These are phyloP conservation scores for Trichonephila inaurata DNA, from an alignment of 1,140 invertebrate species.

Conservation along the genomic window DNA sequence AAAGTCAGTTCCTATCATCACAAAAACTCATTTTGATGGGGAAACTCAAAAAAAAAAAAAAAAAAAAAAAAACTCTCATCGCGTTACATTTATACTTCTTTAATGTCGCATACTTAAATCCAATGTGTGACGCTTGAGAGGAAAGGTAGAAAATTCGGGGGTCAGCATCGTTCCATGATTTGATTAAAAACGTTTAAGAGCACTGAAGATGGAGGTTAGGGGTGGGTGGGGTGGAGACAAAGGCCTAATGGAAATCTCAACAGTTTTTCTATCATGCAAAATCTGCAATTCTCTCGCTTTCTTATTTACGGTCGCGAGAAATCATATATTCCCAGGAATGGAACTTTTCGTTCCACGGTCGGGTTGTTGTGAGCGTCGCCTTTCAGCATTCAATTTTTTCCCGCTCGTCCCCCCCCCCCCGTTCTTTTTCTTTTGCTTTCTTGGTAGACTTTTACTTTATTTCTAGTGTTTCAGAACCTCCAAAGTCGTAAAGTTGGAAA, in stretches of 20 bases:
- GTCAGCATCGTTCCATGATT: background rate
- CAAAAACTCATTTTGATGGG: no score
- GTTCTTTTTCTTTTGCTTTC: background rate
- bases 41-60: no score
- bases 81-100: no score
- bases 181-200: slow-evolving; percentile 36
- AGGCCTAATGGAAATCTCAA: background rate
- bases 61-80: no score
- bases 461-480: slow-evolving; percentile 65
- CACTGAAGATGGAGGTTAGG: background rate
- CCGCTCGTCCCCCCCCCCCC: background rate
- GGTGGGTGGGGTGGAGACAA: background rate
- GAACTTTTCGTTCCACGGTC: slow-evolving; percentile 23
- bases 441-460: slow-evolving; percentile 56
- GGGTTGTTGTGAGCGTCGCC: slow-evolving; percentile 16
- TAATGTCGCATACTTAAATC: background rate
- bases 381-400: slow-evolving; percentile 33
- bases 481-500: slow-evolving; percentile 72
- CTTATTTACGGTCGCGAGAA: slow-evolving; percentile 39
- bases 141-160: background rate
- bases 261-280: slow-evolving; percentile 42
- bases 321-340: slow-evolving; percentile 44
- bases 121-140: background rate
- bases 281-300: slow-evolving; percentile 41
- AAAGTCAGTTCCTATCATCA: no score